A percentile compares a stretch with the other conserved stretches of the same genome.
Conservation (phyloP, 2,797 vertebrate species). For the Cyprinella venusta region DNA sequence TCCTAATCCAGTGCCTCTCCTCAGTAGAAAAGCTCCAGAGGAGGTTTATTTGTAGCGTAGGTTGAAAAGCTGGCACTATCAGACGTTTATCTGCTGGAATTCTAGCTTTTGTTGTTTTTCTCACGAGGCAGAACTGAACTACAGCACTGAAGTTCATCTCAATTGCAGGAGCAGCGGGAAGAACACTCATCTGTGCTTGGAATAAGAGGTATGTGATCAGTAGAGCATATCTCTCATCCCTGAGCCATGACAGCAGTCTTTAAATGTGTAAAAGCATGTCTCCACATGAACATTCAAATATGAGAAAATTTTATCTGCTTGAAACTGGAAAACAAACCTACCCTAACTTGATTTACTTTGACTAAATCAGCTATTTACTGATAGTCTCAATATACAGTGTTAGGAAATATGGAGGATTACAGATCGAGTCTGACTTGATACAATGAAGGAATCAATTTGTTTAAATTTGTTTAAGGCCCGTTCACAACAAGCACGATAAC, state of each 20-base stretch:
- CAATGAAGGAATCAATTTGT: not conserved
- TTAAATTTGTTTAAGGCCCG: not conserved
- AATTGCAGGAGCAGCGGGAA: slow-evolving; percentile 3
- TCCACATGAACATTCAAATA: slow-evolving; percentile 3
- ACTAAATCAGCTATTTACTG: slow-evolving; percentile 10
- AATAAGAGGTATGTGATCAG: slow-evolving; percentile 24
- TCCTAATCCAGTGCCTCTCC: not conserved
- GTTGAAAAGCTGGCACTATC: not conserved
- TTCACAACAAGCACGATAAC: too few relatives aligned
- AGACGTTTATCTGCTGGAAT: not conserved
- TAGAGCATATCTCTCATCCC: slow-evolving; percentile 17
- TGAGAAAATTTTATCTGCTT: not conserved
- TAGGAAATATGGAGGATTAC: too few relatives aligned
- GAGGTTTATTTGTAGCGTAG: not conserved
- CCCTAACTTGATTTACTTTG: not conserved
- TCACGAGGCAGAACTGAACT: not conserved
- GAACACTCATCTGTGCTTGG: slow-evolving; percentile 4
- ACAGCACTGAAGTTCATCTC: slow-evolving; percentile 5
- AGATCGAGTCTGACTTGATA: not conserved
- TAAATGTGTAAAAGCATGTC: slow-evolving; percentile 1
- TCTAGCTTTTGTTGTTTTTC: slow-evolving; percentile 9
- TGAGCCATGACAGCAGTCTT: slow-evolving; percentile 9
- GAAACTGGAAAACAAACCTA: not conserved
- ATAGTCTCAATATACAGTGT: not conserved
- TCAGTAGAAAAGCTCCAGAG: slow-evolving; percentile 12